phyloP scores from a whole-genome alignment of 2,797 vertebrate genomes.

The Columba guinea region DNA sequence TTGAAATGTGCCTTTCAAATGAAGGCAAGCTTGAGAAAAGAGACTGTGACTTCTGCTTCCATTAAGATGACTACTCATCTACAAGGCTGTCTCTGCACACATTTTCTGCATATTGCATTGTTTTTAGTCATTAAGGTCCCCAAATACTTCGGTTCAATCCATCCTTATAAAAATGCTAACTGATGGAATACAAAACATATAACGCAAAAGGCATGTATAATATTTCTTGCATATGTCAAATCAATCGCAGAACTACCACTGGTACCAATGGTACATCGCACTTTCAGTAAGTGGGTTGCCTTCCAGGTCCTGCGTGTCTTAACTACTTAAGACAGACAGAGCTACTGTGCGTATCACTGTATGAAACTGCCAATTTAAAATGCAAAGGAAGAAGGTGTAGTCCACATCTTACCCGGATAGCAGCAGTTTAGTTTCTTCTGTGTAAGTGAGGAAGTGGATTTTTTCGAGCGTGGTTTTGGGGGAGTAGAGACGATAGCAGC shows the following conservation, averaged over 20 bases:
- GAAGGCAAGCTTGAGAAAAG: neutral
- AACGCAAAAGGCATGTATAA: neutral
- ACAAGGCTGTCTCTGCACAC: neutral
- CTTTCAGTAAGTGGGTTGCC: neutral
- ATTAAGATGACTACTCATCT: neutral
- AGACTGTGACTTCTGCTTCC: neutral
- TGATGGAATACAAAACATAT: neutral
- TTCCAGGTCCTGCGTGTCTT: neutral
- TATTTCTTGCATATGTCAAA: neutral
- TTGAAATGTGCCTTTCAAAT: neutral
- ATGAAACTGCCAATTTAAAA: neutral
- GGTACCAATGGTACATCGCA: neutral
- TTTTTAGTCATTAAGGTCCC: neutral
- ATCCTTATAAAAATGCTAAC: neutral
- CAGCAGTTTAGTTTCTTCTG: conserved; percentile 91
- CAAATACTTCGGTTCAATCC: neutral
- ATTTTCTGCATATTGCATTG: neutral
- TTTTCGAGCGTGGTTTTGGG: conserved; percentile 85
- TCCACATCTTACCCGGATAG: conserved; percentile 85
- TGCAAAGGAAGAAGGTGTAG: neutral
- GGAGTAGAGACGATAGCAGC: conserved; percentile 70
- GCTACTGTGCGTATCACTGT: accelerated
- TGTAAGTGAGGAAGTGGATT: conserved; percentile 78
- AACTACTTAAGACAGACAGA: neutral
- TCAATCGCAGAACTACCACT: neutral